Evolutionary conservation across 2,888 invertebrate species (phyloP).

Genomic region (Dasypogon diadema): DNA sequence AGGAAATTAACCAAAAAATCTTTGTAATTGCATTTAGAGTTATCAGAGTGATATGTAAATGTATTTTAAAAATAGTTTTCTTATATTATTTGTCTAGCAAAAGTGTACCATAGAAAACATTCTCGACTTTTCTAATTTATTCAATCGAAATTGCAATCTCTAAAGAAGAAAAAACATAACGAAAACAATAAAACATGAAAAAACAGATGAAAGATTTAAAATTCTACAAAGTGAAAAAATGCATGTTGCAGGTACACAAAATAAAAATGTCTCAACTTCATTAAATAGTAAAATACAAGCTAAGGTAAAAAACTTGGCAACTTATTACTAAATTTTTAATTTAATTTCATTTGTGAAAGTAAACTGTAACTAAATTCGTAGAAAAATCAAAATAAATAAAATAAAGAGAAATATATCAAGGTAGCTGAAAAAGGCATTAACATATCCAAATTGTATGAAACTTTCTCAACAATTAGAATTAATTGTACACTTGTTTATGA

Average conservation of each 20-base stretch:
- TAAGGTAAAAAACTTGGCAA: not conserved
- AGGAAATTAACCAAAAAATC: not conserved
- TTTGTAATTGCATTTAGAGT: slow-evolving; percentile 1
- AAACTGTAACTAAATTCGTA: not conserved
- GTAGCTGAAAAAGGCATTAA: not conserved
- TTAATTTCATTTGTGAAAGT: not conserved
- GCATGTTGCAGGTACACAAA: not conserved
- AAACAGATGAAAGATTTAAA: no score
- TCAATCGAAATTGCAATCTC: not conserved
- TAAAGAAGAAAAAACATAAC: no score
- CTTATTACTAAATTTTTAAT: not conserved
- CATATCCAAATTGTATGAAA: not conserved
- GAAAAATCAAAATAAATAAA: no score
- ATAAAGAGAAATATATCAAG: not conserved
- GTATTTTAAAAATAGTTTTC: not conserved
- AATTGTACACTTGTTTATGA: not conserved
- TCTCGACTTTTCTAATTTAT: not conserved
- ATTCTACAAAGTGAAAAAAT: not conserved
- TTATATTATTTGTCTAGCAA: not conserved
- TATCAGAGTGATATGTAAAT: not conserved
- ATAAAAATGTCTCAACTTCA: no score
- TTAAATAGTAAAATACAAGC: not conserved
- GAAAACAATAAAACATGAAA: no score
- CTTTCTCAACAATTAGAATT: not conserved
- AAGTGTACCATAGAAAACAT: not conserved